These are phyloP conservation scores for Phalacrocorax carbo DNA, from an alignment of 2,113 vertebrate species.

Conservation along the genomic window DNA sequence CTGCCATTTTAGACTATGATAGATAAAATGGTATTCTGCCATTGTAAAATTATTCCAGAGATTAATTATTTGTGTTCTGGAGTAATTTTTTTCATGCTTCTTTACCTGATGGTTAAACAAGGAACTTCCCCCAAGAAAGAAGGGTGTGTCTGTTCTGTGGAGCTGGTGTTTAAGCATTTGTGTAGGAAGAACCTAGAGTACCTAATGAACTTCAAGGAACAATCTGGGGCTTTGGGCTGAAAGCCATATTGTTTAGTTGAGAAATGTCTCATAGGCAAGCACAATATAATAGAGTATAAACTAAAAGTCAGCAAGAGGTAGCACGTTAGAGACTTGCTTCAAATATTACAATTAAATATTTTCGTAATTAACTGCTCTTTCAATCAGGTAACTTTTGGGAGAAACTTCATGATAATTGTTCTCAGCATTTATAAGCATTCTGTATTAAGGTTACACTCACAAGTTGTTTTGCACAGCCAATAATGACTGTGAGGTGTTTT, in stretches of 20 bases:
- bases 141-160: neutral
- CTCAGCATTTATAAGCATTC: neutral
- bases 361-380: neutral
- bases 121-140: neutral
- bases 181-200: neutral
- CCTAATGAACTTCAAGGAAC: neutral
- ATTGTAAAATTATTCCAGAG: neutral
- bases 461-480: neutral
- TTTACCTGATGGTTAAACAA: neutral
- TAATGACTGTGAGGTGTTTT: neutral
- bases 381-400: neutral
- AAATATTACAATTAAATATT: neutral
- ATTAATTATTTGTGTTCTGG: neutral
- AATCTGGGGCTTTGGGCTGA: neutral
- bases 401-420: neutral
- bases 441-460: neutral
- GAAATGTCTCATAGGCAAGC: neutral
- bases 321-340: neutral
- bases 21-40: neutral
- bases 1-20: neutral
- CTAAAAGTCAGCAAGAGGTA: neutral
- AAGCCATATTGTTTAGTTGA: neutral
- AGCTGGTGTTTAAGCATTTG: neutral
- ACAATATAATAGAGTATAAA: neutral
- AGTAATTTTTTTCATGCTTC: neutral